Base-by-base conservation (phyloP, 2,797 vertebrate genomes). In the Taenioides sp. region DNA sequence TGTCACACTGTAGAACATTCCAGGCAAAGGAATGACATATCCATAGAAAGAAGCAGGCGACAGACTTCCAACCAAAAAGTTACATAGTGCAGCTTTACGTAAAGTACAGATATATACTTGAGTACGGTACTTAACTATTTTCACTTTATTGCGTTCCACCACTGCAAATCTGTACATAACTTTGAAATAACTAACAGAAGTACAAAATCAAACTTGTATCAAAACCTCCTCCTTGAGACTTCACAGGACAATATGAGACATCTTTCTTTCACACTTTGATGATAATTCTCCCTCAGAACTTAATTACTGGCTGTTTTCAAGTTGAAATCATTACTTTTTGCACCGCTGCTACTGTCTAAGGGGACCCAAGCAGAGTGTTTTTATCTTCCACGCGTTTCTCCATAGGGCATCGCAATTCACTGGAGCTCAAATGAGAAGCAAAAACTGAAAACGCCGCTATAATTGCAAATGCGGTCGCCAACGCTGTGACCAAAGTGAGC, bases 371-470 rank as follows among this genome's bases (percentile, higher is more conserved):
- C 67, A 28, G 68, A 74, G 77, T 23, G 31, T 66, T 66, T 78
- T 70, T 49, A 66, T 74, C 60, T 67, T 47, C 37, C 65, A 27
- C 62, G 59, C 63, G 69, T 77, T 54, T 66, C 81, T 72, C 83
- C 79, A 1, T 28, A 69, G 74, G 84, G 67, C 49, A 2, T 72
- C 71, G 60, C 81, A 87, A 89, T 65, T 83, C 83, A 85, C 71
- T 4, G 57, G 72, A 75, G 75, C 70, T 20, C 5, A 74, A 77
- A 80, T 74, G 70, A 89, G 75, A 85, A 79, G 71, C 17, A 0
- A 84, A 80, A 77, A 52, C 52, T 69, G 74, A 77, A 82, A 84
- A 82, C 69, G 77, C 76, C 68, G 65, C 1, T 47, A 54, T 84
- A 83, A 86, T 77, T 81, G 78, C 67, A 18, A 23, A 70, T 31